phyloP scores from a whole-genome alignment of 2,888 invertebrate genomes.

The Cantharis rustica region DNA sequence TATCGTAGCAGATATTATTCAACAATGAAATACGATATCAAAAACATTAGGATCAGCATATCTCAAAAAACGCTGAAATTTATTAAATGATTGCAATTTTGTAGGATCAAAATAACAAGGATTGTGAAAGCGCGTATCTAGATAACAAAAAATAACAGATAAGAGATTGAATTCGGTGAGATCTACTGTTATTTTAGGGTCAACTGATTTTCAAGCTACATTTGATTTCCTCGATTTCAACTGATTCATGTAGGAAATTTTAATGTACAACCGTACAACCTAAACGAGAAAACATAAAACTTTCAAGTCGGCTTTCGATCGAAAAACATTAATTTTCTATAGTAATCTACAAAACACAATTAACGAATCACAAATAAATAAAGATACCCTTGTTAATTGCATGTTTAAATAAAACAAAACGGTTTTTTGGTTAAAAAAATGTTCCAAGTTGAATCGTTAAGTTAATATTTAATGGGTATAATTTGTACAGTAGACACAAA shows the following conservation, averaged over 20 bases:
- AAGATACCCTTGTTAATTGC: constrained; percentile 14
- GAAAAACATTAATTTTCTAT: constrained; percentile 2
- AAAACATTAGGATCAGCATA: background rate
- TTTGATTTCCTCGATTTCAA: constrained; percentile 32
- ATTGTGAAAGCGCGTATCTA: constrained; percentile 24
- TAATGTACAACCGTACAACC: constrained; percentile 9
- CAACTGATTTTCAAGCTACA: constrained; percentile 37
- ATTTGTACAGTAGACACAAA: background rate
- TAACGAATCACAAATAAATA: constrained; percentile 16
- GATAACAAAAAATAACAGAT: constrained; percentile 35
- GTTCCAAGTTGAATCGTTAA: background rate
- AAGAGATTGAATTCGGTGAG: constrained; percentile 35
- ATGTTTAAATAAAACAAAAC: background rate
- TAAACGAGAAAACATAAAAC: constrained; percentile 5
- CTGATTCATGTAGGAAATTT: constrained; percentile 33
- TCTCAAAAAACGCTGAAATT: background rate
- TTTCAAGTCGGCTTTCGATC: constrained; percentile 8
- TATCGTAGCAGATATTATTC: background rate
- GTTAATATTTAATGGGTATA: background rate
- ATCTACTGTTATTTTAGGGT: constrained; percentile 36
- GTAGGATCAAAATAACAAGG: constrained; percentile 30
- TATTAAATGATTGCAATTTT: background rate
- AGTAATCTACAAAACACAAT: constrained; percentile 15
- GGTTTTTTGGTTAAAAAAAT: background rate
- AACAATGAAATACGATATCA: background rate